Evolutionary conservation across 30 jellyfish, hydroid and myxozoan species (phyloP), one percentile per base, ranked within the genome.

Genomic region (Aurelia sp.): DNA sequence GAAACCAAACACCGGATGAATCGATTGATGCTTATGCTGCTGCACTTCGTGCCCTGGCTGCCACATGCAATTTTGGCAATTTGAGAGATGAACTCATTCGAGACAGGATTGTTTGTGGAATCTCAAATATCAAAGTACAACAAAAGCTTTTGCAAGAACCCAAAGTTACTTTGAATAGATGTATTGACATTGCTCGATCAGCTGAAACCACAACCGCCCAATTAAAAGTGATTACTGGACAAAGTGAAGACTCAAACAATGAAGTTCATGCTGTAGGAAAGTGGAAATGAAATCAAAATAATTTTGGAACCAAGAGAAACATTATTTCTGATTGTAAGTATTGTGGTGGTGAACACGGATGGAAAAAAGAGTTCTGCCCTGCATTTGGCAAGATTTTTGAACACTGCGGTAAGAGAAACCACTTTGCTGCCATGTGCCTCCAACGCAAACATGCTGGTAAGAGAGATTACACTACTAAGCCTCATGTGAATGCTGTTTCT

Each of bases 321-420:
- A 33, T 65, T 19, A 19, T 65, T 17, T 65, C 47, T 65, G 35
- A 65, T 44, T 65, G 76, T 17, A 65, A 65, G 35, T 65, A 65
- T 44, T 65, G 76, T 65, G 55, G 76, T 5, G 76, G 76, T 65
- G 76, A 65, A 65, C 76, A 65, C n/a, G 48, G 48, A 18, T 65
- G 48, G 48, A 18, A 19, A 13, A 44, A 65, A 65, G 76, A 65
- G 50, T 37, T 4, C 50, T 37, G 50, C 10, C 50, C 50, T 37
- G 50, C 33, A 27, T 27, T 27, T 27, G 33, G 33, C 33, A 27
- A 27, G 33, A 27, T 27, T 27, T 27, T 1, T 27, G 33, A 27
- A 27, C 33, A 27, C 33, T 27, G 33, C 33, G 33, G 33, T 27
- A 27, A 27, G 33, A 27, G 33, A 27, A 27, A 27, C 33, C 33